A percentile compares a stretch with the other conserved stretches of the same genome.
Evolutionary conservation across 2,797 vertebrate species (phyloP).

Genomic region (Cirrhinus molitorella): DNA sequence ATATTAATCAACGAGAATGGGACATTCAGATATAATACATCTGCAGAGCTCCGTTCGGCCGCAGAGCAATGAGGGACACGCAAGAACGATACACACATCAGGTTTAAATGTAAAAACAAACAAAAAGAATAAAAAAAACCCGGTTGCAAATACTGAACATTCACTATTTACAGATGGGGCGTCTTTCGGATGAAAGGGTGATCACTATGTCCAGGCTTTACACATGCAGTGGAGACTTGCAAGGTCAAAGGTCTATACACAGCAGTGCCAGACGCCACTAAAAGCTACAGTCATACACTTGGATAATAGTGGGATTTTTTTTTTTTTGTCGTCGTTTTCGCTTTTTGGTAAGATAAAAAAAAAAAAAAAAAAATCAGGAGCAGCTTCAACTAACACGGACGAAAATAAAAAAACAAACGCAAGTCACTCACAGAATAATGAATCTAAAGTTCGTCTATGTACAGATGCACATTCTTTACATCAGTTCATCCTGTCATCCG

Average conservation of each 20-base stretch:
- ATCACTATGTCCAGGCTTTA: conserved; percentile 83
- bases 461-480: conserved; percentile 96
- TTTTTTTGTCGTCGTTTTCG: conserved; percentile 64
- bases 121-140: conserved; percentile 68
- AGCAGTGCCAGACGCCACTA: conserved; percentile 89
- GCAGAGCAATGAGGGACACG: conserved; percentile 72
- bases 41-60: conserved; percentile 69
- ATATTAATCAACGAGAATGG: conserved; percentile 78
- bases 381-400: conserved; percentile 88
- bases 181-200: conserved; percentile 81
- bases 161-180: conserved; percentile 93
- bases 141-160: conserved; percentile 93
- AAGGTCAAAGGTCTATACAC: conserved; percentile 88
- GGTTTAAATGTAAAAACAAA: conserved; percentile 58
- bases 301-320: conserved; percentile 76
- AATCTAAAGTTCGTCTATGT: conserved; percentile 87
- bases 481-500: conserved; percentile 69
- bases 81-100: conserved; percentile 79
- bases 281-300: conserved; percentile 80
- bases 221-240: conserved; percentile 89
- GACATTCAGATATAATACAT: conserved; percentile 87
- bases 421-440: conserved; percentile 74
- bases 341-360: conserved; percentile 79
- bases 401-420: conserved; percentile 66
- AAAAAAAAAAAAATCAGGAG: conserved; percentile 81